Evolutionary conservation across 2,113 vertebrate genomes (phyloP), one percentile per base, ranked within the genome.

Genomic region (Peucedramus taeniatus): DNA sequence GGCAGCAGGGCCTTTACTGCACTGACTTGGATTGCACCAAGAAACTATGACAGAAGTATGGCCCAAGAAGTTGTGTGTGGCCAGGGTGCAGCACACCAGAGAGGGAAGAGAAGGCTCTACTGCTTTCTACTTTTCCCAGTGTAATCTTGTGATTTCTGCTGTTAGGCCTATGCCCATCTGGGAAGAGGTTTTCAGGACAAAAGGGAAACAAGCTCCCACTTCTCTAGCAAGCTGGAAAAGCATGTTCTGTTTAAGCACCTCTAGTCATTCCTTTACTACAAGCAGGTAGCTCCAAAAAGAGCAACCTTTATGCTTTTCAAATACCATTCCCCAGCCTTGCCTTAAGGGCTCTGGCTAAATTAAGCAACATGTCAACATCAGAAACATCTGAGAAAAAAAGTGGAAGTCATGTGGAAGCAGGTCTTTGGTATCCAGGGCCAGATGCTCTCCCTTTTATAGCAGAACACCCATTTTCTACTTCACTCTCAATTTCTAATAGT

Each of bases 11-110:
- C 42, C 51, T 57, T 47, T 51, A 42, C 35, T 60, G 39, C 44
- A 42, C 30, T 8, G 0, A 37, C 56, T 71, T 40, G 10, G 20
- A n/a, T 28, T 45, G 72, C 37, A 33, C 42, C 33, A 51, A 77
- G 44, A 45, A 42, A 50, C 6, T 72, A 31, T 40, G 50, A 30
- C 40, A 91, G 35, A 81, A 30, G 9, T 27, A 10, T 12, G 16
- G 20, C 35, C 47, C 2, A 4, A 61, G 39, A 56, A 7, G 15
- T 8, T 11, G 3, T 3, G 0, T 39, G 11, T 44, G 40, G n/a
- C 19, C 63, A 68, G 37, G 53, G 4, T 72, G 47, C 42, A 35
- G 20, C 28, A 70, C 30, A 14, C 33, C n/a, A 50, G 30, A 33
- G 5, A 76, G 27, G 28, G 49, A 79, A 53, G 9, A 82, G 23